These are phyloP conservation scores for Nymphalis io DNA, from an alignment of 1,140 invertebrate species.

Conservation along the genomic window DNA sequence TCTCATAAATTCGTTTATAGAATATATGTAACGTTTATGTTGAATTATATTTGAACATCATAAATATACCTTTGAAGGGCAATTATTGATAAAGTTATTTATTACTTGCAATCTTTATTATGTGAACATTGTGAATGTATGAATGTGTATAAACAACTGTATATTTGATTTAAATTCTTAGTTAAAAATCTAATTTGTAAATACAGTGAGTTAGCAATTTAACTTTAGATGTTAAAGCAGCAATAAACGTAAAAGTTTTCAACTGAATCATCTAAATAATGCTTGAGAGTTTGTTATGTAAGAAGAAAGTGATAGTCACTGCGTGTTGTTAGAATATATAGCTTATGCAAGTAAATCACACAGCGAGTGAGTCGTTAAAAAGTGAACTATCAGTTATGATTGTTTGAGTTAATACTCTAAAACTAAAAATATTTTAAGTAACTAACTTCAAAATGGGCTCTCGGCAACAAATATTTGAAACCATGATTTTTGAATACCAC, in stretches of 20 bases:
- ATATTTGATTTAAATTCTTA: not conserved
- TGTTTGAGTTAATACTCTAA: not conserved
- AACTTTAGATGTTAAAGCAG: not conserved
- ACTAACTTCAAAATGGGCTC: no score
- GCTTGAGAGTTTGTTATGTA: slow-evolving; percentile 42
- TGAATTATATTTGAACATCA: no score
- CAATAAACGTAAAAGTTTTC: not conserved
- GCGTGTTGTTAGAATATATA: slow-evolving; percentile 46
- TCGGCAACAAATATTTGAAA: no score
- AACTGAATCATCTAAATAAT: slow-evolving; percentile 9
- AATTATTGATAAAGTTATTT: no score
- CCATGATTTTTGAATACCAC: no score
- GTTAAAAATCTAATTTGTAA: not conserved
- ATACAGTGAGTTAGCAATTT: not conserved
- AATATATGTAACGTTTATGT: no score
- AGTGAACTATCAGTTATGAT: not conserved
- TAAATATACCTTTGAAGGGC: no score
- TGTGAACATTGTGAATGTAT: not conserved
- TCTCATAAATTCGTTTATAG: no score
- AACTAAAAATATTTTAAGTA: no score
- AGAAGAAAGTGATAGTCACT: slow-evolving; percentile 61
- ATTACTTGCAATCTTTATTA: not conserved
- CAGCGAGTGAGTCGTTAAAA: not conserved
- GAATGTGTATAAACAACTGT: not conserved
- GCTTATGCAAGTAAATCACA: slow-evolving; percentile 48